phyloP scores from a whole-genome alignment of 2,888 invertebrate species.

The Andrena bicolor region DNA sequence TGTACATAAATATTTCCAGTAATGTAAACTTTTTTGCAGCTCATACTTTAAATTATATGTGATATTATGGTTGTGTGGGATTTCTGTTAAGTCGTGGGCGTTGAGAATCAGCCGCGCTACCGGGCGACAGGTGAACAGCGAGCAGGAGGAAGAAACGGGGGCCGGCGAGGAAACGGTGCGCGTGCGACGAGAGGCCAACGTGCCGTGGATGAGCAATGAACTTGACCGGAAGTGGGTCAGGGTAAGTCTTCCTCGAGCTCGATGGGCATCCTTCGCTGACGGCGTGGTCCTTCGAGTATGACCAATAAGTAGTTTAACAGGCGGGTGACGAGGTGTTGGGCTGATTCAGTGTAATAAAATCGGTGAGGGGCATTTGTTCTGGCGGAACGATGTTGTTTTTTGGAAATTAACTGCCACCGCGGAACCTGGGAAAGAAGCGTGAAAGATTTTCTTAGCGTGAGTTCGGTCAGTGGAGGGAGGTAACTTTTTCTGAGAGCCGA shows the following conservation, averaged over 20 bases:
- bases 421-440: too few relatives aligned
- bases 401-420: not conserved
- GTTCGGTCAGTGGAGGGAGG: too few relatives aligned
- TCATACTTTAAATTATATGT: too few relatives aligned
- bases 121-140: conserved; percentile 23
- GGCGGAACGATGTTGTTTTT: not conserved
- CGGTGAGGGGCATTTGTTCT: not conserved
- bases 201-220: conserved; percentile 81
- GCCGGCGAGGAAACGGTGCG: conserved; percentile 40
- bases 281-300: conserved; percentile 45
- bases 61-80: not conserved
- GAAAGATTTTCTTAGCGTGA: too few relatives aligned
- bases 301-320: conserved; percentile 40
- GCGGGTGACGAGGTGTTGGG: not conserved
- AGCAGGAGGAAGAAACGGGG: conserved; percentile 30
- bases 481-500: too few relatives aligned
- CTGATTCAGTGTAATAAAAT: not conserved
- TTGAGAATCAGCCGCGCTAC: not conserved
- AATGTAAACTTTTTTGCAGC: not conserved
- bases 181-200: conserved; percentile 63
- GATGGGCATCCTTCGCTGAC: conserved; percentile 50
- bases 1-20: too few relatives aligned
- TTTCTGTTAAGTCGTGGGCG: conserved; percentile 3
- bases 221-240: conserved; percentile 83
- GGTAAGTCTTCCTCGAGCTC: conserved; percentile 72